These are phyloP conservation scores for Genyomyrus donnyi DNA, from an alignment of 2,113 vertebrate species.

Conservation along the genomic window DNA sequence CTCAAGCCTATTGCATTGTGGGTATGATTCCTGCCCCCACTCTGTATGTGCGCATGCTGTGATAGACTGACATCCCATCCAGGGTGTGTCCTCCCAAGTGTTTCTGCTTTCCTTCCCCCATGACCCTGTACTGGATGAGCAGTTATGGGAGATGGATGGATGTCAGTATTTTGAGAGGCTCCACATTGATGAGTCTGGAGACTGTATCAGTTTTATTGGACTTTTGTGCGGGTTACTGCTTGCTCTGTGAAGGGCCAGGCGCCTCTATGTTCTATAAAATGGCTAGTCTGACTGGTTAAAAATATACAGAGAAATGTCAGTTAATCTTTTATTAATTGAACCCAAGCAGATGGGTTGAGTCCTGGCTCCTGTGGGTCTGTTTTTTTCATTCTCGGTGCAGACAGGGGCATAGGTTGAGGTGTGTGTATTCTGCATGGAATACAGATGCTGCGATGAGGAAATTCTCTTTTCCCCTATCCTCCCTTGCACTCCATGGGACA, in stretches of 20 bases:
- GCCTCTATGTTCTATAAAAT: slow-evolving; percentile 23
- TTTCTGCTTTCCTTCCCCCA: not conserved
- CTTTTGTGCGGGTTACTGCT: not conserved
- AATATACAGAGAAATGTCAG: not conserved
- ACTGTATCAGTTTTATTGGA: not conserved
- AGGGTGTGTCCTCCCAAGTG: not conserved
- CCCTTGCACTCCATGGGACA: not conserved
- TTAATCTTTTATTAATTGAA: slow-evolving; percentile 1
- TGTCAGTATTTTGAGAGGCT: not conserved
- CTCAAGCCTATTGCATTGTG: not conserved
- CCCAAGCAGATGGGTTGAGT: not conserved
- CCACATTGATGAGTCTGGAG: not conserved
- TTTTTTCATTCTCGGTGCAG: not conserved
- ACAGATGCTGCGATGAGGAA: not conserved
- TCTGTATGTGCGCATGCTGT: not conserved
- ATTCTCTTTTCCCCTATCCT: not conserved
- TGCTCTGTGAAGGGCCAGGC: not conserved
- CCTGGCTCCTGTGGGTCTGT: not conserved
- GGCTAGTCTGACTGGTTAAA: not conserved
- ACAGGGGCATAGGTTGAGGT: not conserved
- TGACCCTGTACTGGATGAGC: not conserved
- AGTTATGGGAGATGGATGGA: not conserved
- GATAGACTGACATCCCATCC: not conserved
- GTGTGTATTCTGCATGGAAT: not conserved
- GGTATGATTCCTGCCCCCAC: not conserved